Base-by-base conservation (phyloP, 1,140 invertebrate species). In the Drosophila funebris region DNA sequence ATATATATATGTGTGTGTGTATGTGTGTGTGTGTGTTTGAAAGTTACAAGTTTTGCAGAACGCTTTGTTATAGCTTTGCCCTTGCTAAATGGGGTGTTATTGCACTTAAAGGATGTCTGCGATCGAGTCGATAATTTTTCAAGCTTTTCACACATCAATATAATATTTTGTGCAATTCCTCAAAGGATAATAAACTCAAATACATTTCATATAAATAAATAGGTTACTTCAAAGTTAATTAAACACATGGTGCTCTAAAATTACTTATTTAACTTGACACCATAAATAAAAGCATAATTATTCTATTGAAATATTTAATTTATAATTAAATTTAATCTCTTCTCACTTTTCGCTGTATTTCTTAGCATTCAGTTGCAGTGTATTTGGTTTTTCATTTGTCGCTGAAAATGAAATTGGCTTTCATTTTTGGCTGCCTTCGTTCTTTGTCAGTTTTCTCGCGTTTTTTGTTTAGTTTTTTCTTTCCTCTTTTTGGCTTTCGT, bases 1-100 rank as follows among this genome's bases (percentile, higher is more conserved):
- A 24, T 4, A 24, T 24, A 24, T 24, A 24, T 24, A 24, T 36
- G 31, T 39, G 33, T 53, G 31, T 73, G 20, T 52, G 43, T 27
- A 43, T 44, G 33, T 22, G 44, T 33, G 64, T 33, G 43, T 13
- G 20, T 16, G 18, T 11, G 43, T 14, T 6, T 7, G 29, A 37
- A 31, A 56, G 31, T 39, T 64, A 56, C 69, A 72, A 72, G 70
- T 68, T 68, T 33, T 43, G 31, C 62, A 33, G 16, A 67, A 31
- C 44, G 62, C 36, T 66, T 71, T 57, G 61, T 52, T 56, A 50
- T 24, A 22, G 68, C 53, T 48, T 50, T 64, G 61, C 52, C 33
- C 61, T 71, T 48, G 62, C 68, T 57, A 57, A 71, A 66, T 66
- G 52, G 50, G 43, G 61, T 71, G 31, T 66, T 71, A 64, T 56